Percentiles rank a stretch among this genome's conserved stretches.
Evolutionary conservation across 2,797 vertebrate genomes (phyloP).

Genomic region (Aulostomus chinensis): DNA sequence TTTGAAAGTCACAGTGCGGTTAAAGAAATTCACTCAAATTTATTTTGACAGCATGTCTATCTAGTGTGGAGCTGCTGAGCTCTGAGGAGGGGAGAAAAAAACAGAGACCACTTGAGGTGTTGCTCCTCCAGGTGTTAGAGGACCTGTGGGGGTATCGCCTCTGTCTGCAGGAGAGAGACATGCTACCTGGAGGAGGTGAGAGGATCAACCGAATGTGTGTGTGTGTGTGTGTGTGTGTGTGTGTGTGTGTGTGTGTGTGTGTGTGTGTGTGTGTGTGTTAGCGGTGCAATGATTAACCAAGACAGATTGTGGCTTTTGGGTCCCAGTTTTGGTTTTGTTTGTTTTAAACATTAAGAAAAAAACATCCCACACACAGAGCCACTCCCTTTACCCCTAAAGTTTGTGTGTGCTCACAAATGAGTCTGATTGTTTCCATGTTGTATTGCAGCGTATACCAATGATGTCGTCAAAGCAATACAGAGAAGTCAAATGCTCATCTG

Average conservation of each 20-base stretch:
- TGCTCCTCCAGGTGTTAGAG: conserved; percentile 85
- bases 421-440: conserved; percentile 4
- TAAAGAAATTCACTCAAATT: not conserved
- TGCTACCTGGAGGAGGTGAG: conserved; percentile 90
- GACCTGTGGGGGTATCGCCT: conserved; percentile 85
- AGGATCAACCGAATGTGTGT: not conserved
- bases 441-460: conserved; percentile 85
- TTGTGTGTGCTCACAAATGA: not conserved
- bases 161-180: conserved; percentile 88
- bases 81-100: not conserved
- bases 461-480: conserved; percentile 82
- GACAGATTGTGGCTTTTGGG: too few relatives aligned
- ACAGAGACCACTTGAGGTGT: conserved; percentile 45
- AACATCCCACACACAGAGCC: too few relatives aligned
- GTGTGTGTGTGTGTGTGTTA: conserved; percentile 5
- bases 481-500: conserved; percentile 85
- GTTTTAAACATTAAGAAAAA: too few relatives aligned
- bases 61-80: not conserved
- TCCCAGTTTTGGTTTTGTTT: too few relatives aligned
- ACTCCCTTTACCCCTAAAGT: too few relatives aligned
- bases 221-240: not conserved
- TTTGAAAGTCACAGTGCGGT: too few relatives aligned
- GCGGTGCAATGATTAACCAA: too few relatives aligned
- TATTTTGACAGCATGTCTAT: conserved; percentile 11
- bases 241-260: not conserved